Percentiles rank a stretch among this genome's conserved stretches.
These are phyloP conservation scores for Venusia cambrica DNA, from an alignment of 2,888 invertebrate genomes.

Conservation along the genomic window DNA sequence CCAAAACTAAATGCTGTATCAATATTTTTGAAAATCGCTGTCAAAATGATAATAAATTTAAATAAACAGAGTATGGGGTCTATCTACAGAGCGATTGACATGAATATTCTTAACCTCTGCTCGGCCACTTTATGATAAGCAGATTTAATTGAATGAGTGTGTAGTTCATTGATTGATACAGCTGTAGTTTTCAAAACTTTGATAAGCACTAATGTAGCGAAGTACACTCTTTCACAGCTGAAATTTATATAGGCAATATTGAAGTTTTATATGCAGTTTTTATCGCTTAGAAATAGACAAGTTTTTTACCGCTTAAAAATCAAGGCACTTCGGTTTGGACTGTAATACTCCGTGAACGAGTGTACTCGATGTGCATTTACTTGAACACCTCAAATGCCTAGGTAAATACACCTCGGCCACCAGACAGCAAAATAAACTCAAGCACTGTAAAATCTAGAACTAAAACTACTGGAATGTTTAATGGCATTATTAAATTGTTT, in stretches of 20 bases:
- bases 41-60: not conserved
- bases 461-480: slow-evolving; percentile 6
- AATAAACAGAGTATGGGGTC: no score
- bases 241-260: not conserved
- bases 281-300: no score
- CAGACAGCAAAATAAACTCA: slow-evolving; percentile 17
- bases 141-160: no score
- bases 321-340: slow-evolving; percentile 8
- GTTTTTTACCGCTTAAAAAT: not conserved
- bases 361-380: slow-evolving; percentile 21
- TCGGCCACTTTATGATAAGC: no score
- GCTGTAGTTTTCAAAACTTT: slow-evolving; percentile 14
- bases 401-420: slow-evolving; percentile 22
- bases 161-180: slow-evolving; percentile 3
- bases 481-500: no score
- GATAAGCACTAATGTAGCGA: slow-evolving; percentile 30
- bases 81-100: no score
- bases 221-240: slow-evolving; percentile 23
- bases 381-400: no score
- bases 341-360: slow-evolving; percentile 15
- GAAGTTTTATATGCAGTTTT: no score
- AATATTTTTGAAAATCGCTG: slow-evolving; percentile 7
- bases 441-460: slow-evolving; percentile 13
- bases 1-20: slow-evolving; percentile 3
- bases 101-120: not conserved